A percentile compares a stretch with the other conserved stretches of the same genome.
phyloP scores from a whole-genome alignment of 2,113 vertebrate species.

The Brachionichthys hirsutus region DNA sequence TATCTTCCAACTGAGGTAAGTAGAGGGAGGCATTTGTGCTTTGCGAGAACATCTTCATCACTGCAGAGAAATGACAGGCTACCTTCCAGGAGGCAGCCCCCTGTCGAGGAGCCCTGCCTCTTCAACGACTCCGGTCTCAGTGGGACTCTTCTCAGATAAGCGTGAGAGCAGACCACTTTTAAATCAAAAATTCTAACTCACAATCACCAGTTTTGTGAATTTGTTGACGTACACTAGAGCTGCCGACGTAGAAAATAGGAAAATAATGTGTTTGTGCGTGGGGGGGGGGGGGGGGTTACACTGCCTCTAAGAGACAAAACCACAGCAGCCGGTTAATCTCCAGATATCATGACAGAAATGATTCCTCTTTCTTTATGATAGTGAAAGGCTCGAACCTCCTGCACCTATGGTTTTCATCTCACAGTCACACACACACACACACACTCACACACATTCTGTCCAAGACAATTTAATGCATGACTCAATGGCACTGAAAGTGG shows the following conservation, averaged over 20 bases:
- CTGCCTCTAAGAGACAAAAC: slow-evolving; percentile 53
- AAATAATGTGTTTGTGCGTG: slow-evolving; percentile 8
- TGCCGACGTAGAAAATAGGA: slow-evolving; percentile 23
- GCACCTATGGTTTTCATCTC: slow-evolving; percentile 61
- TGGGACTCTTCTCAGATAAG: slow-evolving; percentile 45
- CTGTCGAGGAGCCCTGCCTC: slow-evolving; percentile 43
- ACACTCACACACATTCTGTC: slow-evolving; percentile 50
- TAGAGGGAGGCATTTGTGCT: slow-evolving; percentile 64
- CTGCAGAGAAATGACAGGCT: slow-evolving; percentile 64
- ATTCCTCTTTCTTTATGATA: slow-evolving; percentile 60
- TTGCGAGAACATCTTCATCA: slow-evolving; percentile 72
- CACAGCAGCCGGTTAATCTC: slow-evolving; percentile 63
- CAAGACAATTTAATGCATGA: slow-evolving; percentile 68
- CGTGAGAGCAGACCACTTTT: slow-evolving; percentile 24
- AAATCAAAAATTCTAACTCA: slow-evolving; percentile 47
- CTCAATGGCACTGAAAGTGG: slow-evolving; percentile 67
- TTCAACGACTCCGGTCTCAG: slow-evolving; percentile 37
- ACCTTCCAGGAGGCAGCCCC: slow-evolving; percentile 55
- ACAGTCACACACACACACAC: slow-evolving; percentile 34
- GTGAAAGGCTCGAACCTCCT: slow-evolving; percentile 53
- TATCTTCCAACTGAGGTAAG: slow-evolving; percentile 61
- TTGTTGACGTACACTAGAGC: slow-evolving; percentile 19
- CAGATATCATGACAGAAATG: slow-evolving; percentile 70
- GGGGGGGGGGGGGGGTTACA: slow-evolving; percentile 26
- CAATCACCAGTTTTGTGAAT: slow-evolving; percentile 34